Evolutionary conservation across 1,140 invertebrate genomes (phyloP).

Genomic region (Drosophila guanche): DNA sequence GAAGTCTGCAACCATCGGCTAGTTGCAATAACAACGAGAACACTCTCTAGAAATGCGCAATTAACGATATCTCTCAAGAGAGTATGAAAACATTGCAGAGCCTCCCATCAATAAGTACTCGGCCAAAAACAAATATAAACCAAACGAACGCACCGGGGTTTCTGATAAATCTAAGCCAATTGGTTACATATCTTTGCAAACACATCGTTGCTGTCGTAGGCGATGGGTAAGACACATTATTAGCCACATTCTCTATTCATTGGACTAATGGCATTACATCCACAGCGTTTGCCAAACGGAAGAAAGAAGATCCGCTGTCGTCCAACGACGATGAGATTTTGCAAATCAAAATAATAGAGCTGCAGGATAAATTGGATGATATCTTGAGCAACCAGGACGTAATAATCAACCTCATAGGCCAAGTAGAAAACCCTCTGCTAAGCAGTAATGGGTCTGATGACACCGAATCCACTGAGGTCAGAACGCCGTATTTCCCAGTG

Average conservation of each 20-base stretch:
- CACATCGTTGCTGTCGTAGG: no score
- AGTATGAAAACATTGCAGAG: no score
- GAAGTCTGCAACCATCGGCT: no score
- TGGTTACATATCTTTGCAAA: neutral
- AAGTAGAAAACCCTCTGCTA: neutral
- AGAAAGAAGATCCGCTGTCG: slow-evolving; percentile 4
- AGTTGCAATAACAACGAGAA: no score
- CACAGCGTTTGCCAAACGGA: neutral
- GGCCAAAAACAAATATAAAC: no score
- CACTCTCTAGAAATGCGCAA: no score
- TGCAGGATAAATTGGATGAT: slow-evolving; percentile 17
- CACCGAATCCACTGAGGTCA: neutral
- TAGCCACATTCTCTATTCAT: no score
- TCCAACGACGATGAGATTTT: slow-evolving; percentile 1
- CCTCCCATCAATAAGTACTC: no score
- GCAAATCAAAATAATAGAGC: neutral
- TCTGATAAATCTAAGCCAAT: neutral
- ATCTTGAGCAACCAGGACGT: slow-evolving; percentile 28
- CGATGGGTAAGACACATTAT: no score
- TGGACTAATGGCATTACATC: neutral
- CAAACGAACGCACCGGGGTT: no score
- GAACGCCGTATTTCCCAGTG: slow-evolving; percentile 18
- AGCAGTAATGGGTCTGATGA: no score
- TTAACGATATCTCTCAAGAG: no score
- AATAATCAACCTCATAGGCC: slow-evolving; percentile 10